These are phyloP conservation scores for Glossophaga mutica DNA, from an alignment of 2,797 vertebrate species.

Conservation along the genomic window DNA sequence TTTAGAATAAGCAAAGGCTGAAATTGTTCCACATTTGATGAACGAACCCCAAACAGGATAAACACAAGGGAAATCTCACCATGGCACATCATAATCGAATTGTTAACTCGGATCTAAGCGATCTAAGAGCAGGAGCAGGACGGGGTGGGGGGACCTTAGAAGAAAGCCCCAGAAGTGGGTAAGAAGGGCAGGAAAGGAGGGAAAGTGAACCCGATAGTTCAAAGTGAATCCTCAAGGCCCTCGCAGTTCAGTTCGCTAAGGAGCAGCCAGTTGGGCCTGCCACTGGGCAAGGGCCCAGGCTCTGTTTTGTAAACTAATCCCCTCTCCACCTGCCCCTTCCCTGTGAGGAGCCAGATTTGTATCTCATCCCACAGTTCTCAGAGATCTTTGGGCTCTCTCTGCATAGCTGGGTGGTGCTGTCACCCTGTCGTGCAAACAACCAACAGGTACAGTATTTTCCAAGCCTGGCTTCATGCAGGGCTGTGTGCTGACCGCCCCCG, in stretches of 20 bases:
- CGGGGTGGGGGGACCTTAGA: neutral
- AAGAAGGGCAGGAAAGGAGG: neutral
- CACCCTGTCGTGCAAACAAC: neutral
- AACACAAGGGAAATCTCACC: neutral
- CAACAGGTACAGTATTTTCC: neutral
- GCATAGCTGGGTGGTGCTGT: neutral
- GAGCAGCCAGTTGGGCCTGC: neutral
- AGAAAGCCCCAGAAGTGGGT: neutral
- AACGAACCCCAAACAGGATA: neutral
- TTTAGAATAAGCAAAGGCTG: neutral
- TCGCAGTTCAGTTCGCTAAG: fast-evolving
- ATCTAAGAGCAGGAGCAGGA: neutral
- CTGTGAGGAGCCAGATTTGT: neutral
- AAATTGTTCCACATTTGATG: neutral
- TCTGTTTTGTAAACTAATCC: neutral
- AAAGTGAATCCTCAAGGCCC: neutral
- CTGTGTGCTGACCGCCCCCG: neutral
- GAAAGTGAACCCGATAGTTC: neutral
- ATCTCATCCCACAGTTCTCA: neutral
- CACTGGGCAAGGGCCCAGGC: neutral
- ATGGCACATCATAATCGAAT: neutral
- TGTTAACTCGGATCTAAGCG: neutral
- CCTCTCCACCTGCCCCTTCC: neutral
- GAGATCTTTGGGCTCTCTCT: neutral
- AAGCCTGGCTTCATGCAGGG: neutral